Base-by-base conservation (phyloP, 2,797 vertebrate species). In the Carcharodon carcharias region DNA sequence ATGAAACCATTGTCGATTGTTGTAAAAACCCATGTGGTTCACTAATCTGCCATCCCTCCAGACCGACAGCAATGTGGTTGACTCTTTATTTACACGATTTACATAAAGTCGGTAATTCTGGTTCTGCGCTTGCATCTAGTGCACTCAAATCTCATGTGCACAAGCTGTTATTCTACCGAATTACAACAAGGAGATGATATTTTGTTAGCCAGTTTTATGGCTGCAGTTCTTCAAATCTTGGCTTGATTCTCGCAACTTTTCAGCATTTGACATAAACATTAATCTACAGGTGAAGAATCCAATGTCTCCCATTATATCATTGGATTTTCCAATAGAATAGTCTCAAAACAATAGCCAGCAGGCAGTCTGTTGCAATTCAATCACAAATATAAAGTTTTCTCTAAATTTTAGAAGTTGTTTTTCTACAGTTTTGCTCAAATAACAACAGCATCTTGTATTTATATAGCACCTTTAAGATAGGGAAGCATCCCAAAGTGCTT, bases 91-190 rank as follows among this genome's bases (percentile, higher is more conserved):
- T 50, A 50, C 26, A 9, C 50, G 4, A 56, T 56, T 54, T 88
- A 50, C 85, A 88, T 88, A 28, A 88, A 54, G 50, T 88, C 85
- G 3, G 56, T 88, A 54, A 88, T 88, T 28, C 21, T 88, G 50
- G 45, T 88, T 88, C 26, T 50, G 28, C 56, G 85, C 50, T 28
- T 88, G 7, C 28, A 8, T 54, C 45, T 50, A 50, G 45, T 50
- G 50, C 23, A 54, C 85, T 56, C 6, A 50, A 56, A 26, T 88
- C 45, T 54, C 26, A 50, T 88, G 85, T 88, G 45, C 2, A 88
- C 40, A 85, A 85, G 82, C 21, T 85, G 82, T 85, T 85, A 85
- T 85, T 85, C 82, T 23, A 85, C 82, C 82, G 82, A 85, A 85
- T 85, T 77, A 77, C 31, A 77, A n/a, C 35, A n/a, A n/a, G 31